Evolutionary conservation across 1,140 invertebrate species (phyloP).

Genomic region (Tetramorium alpestre): DNA sequence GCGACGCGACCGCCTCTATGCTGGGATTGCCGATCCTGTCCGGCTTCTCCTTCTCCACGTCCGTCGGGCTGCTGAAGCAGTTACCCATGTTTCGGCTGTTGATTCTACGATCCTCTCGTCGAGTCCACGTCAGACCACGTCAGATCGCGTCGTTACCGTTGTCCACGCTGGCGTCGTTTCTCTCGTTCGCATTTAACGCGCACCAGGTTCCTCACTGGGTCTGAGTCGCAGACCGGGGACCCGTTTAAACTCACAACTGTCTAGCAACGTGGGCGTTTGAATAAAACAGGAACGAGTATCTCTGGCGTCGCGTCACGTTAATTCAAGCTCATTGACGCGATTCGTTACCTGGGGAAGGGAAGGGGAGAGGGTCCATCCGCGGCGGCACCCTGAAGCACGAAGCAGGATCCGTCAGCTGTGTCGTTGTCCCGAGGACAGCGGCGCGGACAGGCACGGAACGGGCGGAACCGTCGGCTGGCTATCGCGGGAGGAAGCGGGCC

Average conservation of each 20-base stretch:
- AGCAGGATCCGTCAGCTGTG: constrained; percentile 24
- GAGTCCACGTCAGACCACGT: background rate
- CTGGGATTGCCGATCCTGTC: constrained; percentile 88
- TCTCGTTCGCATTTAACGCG: background rate
- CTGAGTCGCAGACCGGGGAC: no score
- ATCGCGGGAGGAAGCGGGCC: constrained; percentile 9
- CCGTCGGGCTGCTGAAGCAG: constrained; percentile 89
- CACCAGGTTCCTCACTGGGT: no score
- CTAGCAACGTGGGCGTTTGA: background rate
- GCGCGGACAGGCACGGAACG: background rate
- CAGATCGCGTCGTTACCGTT: background rate
- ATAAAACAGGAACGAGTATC: background rate
- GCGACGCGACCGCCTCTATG: constrained; percentile 87
- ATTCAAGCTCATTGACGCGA: background rate
- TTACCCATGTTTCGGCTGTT: constrained; percentile 87
- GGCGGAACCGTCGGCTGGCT: constrained; percentile 9
- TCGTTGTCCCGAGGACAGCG: background rate
- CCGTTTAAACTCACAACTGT: no score
- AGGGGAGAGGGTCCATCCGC: background rate
- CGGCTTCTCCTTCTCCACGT: constrained; percentile 88
- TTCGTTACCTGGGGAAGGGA: background rate
- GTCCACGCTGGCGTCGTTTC: background rate
- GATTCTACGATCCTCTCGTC: background rate
- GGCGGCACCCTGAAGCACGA: background rate
- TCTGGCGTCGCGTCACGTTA: background rate